These are phyloP conservation scores for Dendrocopos noguchii DNA, from an alignment of 2,113 vertebrate genomes.

Conservation along the genomic window DNA sequence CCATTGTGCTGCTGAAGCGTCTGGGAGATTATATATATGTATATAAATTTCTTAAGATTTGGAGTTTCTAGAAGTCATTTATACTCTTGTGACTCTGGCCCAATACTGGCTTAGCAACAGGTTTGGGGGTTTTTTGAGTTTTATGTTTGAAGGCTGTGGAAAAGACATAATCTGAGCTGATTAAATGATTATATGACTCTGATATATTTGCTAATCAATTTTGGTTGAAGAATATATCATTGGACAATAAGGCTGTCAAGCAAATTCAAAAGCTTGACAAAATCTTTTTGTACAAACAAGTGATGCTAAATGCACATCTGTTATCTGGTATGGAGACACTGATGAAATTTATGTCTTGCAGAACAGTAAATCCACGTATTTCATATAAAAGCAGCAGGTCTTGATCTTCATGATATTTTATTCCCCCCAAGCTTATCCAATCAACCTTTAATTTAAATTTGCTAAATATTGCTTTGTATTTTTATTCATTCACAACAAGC, in stretches of 20 bases:
- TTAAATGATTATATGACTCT: not conserved
- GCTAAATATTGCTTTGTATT: constrained; percentile 4
- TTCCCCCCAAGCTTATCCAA: constrained; percentile 9
- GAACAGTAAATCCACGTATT: constrained; percentile 7
- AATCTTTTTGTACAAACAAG: not conserved
- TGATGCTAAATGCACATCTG: not conserved
- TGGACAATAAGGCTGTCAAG: not conserved
- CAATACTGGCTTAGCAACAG: not conserved
- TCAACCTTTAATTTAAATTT: constrained; percentile 8
- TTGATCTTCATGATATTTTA: constrained; percentile 15
- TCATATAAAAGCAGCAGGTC: constrained; percentile 13
- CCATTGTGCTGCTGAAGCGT: not conserved
- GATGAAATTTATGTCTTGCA: not conserved
- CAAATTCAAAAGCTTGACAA: not conserved
- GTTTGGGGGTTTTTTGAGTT: not conserved
- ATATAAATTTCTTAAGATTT: not conserved
- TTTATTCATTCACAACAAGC: not conserved
- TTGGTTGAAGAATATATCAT: not conserved
- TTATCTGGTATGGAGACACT: not conserved
- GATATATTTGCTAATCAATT: not conserved
- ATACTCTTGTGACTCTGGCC: not conserved
- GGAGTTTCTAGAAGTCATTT: not conserved
- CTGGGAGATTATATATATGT: not conserved
- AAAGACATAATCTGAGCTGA: not conserved
- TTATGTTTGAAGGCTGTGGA: not conserved